Conservation (phyloP, 2,113 vertebrate species). For the Zosterops pallidus region DNA sequence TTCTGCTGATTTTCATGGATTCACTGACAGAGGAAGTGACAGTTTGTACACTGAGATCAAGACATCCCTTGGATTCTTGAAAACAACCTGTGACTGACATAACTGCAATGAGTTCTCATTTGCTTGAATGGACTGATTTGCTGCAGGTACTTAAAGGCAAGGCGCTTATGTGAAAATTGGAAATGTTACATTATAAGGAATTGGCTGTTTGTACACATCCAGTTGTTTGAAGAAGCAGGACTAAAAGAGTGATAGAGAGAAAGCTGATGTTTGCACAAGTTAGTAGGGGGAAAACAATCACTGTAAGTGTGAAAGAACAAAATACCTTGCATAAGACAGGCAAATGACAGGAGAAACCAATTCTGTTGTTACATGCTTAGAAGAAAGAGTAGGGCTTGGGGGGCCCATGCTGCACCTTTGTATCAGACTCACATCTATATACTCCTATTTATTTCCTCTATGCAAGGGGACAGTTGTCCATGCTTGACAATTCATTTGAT, state of each 20-base stretch:
- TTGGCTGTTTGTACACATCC: not conserved
- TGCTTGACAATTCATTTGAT: not conserved
- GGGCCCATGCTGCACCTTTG: not conserved
- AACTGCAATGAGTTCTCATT: not conserved
- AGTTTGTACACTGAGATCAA: not conserved
- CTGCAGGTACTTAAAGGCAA: not conserved
- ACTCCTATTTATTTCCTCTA: not conserved
- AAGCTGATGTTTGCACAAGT: not conserved
- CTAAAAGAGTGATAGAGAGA: not conserved
- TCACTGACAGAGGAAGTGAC: not conserved
- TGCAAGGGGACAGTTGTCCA: not conserved
- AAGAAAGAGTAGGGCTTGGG: not conserved
- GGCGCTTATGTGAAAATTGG: not conserved
- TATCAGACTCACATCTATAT: not conserved
- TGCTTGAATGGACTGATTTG: not conserved
- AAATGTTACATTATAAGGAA: not conserved
- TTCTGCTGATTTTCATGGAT: constrained; percentile 8
- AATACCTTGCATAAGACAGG: not conserved
- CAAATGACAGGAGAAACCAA: not conserved
- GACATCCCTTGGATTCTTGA: not conserved
- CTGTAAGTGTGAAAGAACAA: not conserved
- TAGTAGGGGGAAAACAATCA: not conserved
- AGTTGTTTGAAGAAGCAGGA: not conserved
- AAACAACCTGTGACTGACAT: not conserved
- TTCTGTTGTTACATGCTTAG: not conserved